Conservation (phyloP, 2,797 vertebrate genomes). For the Cercopithecus hamlyni region DNA sequence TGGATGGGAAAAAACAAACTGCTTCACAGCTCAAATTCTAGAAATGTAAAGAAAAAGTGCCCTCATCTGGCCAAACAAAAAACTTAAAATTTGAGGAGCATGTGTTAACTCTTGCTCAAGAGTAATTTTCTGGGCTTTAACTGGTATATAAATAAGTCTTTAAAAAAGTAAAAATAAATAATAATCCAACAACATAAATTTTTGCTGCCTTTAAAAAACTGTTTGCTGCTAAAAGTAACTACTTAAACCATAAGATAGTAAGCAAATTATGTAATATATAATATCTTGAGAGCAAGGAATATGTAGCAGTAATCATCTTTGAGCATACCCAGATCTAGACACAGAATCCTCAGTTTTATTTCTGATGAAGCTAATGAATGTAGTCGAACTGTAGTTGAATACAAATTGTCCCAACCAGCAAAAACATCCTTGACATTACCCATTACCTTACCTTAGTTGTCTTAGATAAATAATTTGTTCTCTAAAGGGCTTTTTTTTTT, state of each 20-base stretch:
- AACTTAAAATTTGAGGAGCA: neutral
- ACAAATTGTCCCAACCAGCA: neutral
- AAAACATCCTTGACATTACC: neutral
- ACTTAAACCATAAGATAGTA: constrained; percentile 1
- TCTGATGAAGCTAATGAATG: neutral
- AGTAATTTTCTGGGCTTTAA: neutral
- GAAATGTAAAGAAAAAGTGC: constrained; percentile 64
- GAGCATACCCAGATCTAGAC: neutral
- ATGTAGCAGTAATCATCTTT: neutral
- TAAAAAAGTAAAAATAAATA: neutral
- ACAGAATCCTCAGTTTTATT: neutral
- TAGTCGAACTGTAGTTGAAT: neutral
- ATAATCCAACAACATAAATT: neutral
- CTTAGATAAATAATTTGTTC: neutral
- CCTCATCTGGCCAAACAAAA: constrained; percentile 75
- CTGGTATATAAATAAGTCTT: neutral
- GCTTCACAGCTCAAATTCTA: constrained; percentile 27
- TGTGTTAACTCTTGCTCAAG: neutral
- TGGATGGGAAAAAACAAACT: constrained; percentile 45
- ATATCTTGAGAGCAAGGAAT: neutral
- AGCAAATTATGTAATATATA: neutral
- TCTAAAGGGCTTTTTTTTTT: neutral
- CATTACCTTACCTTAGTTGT: neutral
- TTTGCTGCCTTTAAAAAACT: neutral
- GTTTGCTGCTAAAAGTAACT: constrained; percentile 13